Base-by-base conservation (phyloP, 2,888 invertebrate species). In the Pedicia rivosa region DNA sequence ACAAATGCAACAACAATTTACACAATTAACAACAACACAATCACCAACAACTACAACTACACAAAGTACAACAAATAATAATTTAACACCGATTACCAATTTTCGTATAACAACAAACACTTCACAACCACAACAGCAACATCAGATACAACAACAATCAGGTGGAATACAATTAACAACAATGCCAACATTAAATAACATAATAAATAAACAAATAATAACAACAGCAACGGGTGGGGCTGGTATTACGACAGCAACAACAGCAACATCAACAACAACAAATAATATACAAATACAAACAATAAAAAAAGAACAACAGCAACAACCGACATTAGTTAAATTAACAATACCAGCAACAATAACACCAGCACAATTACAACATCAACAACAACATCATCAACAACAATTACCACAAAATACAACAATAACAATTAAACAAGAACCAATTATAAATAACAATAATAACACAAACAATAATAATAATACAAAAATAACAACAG, bases 361-460 rank as follows among this genome's bases (percentile, higher is more conserved):
- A 24, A 33, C 20, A 13, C 3, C 14, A 15, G 22, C 12, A 14
- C 16, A 30, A 32, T 20, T 14, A 20, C 20, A 8, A 15, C 22
- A 13, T 56, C 42, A 53, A 56, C 36, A 29, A 16, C 36, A 47
- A 49, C 26, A 47, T 53, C 42, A 40, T 53, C 25, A 56, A 55
- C 35, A 42, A 44, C 17, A 54, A 54, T 14, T 42, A 48, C 3
- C n/a, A n/a, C n/a, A n/a, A n/a, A n/a, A n/a, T n/a, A n/a, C n/a
- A n/a, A n/a, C n/a, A n/a, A n/a, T n/a, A n/a, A n/a, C n/a, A n/a
- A n/a, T n/a, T 47, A 47, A 2, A 35, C 45, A 16, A 30, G 16
- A 53, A 55, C 20, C 48, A 47, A n/a, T 45, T 43, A 43, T 51
- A 53, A 14, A 55, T 52, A 28, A 48, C 49, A 51, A 52, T 12